Conservation (phyloP, 2,797 vertebrate species). For the Sebastolobus alascanus region DNA sequence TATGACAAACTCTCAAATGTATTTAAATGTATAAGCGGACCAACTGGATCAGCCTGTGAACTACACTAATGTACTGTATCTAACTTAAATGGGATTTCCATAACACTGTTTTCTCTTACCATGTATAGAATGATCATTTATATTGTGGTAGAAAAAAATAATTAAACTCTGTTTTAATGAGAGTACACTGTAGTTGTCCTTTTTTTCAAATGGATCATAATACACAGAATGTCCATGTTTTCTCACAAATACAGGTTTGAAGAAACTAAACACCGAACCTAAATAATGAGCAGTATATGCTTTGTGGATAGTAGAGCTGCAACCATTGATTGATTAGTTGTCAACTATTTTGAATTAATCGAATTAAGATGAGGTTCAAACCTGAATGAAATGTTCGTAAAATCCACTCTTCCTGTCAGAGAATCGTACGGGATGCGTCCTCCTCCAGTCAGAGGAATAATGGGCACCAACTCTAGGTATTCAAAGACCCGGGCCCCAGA, state of each 20-base stretch:
- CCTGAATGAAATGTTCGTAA: conserved; percentile 91
- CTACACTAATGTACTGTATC: conserved; percentile 52
- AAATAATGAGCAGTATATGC: background rate
- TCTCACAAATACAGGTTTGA: background rate
- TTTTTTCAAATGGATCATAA: background rate
- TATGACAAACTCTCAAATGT: conserved; percentile 20
- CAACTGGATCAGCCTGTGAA: conserved; percentile 42
- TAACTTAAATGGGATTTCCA: conserved; percentile 30
- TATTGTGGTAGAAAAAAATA: conserved; percentile 12
- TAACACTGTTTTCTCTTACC: conserved; percentile 10
- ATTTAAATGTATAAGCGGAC: conserved; percentile 45
- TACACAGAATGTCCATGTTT: background rate
- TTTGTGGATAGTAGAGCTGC: background rate
- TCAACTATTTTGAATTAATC: no score
- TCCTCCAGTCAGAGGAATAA: conserved; percentile 85
- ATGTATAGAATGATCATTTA: conserved; percentile 45
- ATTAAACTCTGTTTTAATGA: conserved; percentile 42
- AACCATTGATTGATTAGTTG: no score
- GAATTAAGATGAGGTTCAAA: conserved; percentile 51
- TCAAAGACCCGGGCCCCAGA: conserved; percentile 93
- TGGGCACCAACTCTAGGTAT: conserved; percentile 88
- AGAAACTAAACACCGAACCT: background rate
- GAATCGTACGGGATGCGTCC: conserved; percentile 83
- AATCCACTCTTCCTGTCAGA: conserved; percentile 87
- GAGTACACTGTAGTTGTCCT: background rate